Percentiles rank a stretch among this genome's conserved stretches.
Conservation (phyloP, 2,888 invertebrate genomes). For the Cryptus viduatorius region DNA sequence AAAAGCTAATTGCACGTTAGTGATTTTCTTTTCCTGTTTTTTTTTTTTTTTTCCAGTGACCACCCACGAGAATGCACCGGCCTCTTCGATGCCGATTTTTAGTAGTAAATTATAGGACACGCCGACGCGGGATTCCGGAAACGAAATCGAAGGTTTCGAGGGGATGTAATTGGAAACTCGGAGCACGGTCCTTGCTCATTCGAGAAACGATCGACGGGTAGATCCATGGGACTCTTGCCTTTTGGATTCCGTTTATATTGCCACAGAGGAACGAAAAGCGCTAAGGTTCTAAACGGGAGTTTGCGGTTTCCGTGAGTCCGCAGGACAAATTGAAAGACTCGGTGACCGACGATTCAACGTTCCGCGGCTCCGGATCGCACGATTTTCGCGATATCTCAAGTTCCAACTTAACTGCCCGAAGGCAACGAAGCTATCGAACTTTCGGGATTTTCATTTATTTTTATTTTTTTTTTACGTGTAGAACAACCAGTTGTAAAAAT, state of each 20-base stretch:
- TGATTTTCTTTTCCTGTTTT: not conserved
- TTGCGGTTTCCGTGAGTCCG: slow-evolving; percentile 48
- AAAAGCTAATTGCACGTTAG: slow-evolving; percentile 1
- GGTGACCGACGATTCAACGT: slow-evolving; percentile 1
- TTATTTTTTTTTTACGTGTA: not conserved
- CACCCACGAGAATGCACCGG: slow-evolving; percentile 40
- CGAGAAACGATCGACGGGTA: slow-evolving; percentile 21
- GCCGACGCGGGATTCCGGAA: slow-evolving; percentile 50
- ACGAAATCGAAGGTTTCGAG: slow-evolving; percentile 59
- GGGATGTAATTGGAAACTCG: slow-evolving; percentile 53
- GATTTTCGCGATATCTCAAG: not conserved
- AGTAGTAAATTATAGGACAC: slow-evolving; percentile 53
- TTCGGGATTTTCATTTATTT: too few species aligned
- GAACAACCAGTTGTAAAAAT: not conserved
- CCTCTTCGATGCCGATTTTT: slow-evolving; percentile 21
- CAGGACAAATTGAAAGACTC: slow-evolving; percentile 55
- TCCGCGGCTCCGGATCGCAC: not conserved
- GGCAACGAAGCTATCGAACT: not conserved
- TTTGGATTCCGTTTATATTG: slow-evolving; percentile 15
- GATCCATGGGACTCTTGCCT: slow-evolving; percentile 37
- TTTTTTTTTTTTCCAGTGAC: slow-evolving; percentile 9
- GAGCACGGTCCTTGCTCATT: slow-evolving; percentile 25
- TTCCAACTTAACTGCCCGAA: not conserved
- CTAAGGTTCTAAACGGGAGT: slow-evolving; percentile 44
- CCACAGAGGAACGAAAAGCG: not conserved